Evolutionary conservation across 2,113 vertebrate species (phyloP), one percentile per base, ranked within the genome.

Genomic region (Lethenteron camtschaticum): DNA sequence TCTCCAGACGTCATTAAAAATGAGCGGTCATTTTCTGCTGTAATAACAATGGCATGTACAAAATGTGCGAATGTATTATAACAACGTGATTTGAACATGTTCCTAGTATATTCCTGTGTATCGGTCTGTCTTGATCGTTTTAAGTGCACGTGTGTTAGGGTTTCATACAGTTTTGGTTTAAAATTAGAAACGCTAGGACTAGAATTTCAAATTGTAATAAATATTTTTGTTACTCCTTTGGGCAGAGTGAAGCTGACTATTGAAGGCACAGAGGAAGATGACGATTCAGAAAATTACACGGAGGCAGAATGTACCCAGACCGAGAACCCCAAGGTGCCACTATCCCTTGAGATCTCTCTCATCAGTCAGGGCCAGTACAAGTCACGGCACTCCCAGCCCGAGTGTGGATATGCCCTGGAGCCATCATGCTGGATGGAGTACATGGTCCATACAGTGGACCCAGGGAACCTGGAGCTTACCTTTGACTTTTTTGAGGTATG

Each of bases 401-500:
- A 99, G 69, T 94, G 86, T 74, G 92, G 94, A 1, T 95, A 96
- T 9, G 85, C 81, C 9, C 75, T 96, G 71, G 89, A 89, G 75
- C 78, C 83, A 11, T 79, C 82, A 12, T 76, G 79, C 1, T 99
- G 94, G 94, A 85, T 87, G 1, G 94, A 99, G 68, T 99, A 96
- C 78, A 87, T 81, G 2, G 88, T 99, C 77, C 88, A 92, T 73
- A 95, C 90, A 66, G 92, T 96, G 92, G 87, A 90, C 57, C 92
- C 94, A 8, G 87, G 95, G 76, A 99, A 99, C 78, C 77, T 99
- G 71, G 94, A 96, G 74, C 79, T 99, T 55, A 87, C 86, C 69
- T 92, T 96, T 77, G 90, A 99, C 78, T 99, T 96, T 76, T 99
- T 96, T 81, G 92, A 96, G 87, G 91, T 95, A 74, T 73, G 76